Base-by-base conservation (phyloP, 2,888 invertebrate genomes). In the Hyppa rectilinea region DNA sequence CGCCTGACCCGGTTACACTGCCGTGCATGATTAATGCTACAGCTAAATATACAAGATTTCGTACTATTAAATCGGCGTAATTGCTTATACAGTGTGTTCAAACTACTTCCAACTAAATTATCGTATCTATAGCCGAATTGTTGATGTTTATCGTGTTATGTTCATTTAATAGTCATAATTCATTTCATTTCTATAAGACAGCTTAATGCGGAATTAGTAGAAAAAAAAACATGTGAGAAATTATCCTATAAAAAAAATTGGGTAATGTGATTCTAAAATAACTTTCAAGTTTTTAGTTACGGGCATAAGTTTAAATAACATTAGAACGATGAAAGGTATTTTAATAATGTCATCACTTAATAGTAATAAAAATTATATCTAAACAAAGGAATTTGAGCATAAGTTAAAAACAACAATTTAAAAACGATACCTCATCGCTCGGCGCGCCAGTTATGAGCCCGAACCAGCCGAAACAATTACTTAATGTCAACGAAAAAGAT, bases 401-500 rank as follows among this genome's bases (percentile, higher is more conserved):
- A 84, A 87, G 87, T 86, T 85, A 86, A 88, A n/a, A 89, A 88
- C 87, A 90, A 89, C 90, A 90, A 92, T 92, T 93, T 91, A 89
- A 92, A 92, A 90, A 85, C 88, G 83, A 92, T 94, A 91, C 82
- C 89, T 94, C 92, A 93, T 91, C 89, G 85, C 73, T 73, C 82
- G 89, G 89, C 89, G 90, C 90, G 90, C 92, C 89, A 88, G 92
- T 89, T 91, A 91, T 91, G 92, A 89, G 86, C 91, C 75, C 86
- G 86, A 85, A 74, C 91, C 88, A 88, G 89, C 88, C 87, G 86
- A 93, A 95, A 95, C 96, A 96, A 96, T 96, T 95, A 96, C 96
- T 96, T 96, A 95, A 95, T 93, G 95, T 95, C 96, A 94, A 93
- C 94, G 91, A 93, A 94, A 94, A 95, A 95, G 93, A 95, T 95